These are phyloP conservation scores for Spheniscus mendiculus DNA, from an alignment of 2,113 vertebrate genomes.

Conservation along the genomic window DNA sequence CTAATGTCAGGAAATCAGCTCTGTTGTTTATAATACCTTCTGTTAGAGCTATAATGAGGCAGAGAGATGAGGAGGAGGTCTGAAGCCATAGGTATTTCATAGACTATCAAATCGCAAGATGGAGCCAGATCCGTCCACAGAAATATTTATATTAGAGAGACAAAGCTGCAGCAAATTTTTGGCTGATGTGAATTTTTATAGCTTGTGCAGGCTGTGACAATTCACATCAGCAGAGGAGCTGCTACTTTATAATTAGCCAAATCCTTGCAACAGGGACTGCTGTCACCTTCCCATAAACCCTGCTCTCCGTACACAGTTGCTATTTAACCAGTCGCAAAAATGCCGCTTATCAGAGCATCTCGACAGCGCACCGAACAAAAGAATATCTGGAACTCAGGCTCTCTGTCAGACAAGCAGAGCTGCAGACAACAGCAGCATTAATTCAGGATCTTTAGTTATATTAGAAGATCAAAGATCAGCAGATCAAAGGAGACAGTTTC, in stretches of 20 bases:
- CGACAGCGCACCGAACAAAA: not conserved
- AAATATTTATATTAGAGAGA: conserved; percentile 45
- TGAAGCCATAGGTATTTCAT: not conserved
- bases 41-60: not conserved
- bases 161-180: not conserved
- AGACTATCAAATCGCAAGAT: not conserved
- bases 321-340: not conserved
- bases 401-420: not conserved
- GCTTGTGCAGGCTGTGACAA: not conserved
- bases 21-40: not conserved
- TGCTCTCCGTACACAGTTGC: not conserved
- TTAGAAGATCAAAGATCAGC: conserved; percentile 5
- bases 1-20: not conserved
- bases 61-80: not conserved
- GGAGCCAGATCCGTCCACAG: not conserved
- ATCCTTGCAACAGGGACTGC: not conserved
- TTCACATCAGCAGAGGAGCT: conserved; percentile 6
- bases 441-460: not conserved
- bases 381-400: not conserved
- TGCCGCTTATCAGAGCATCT: not conserved
- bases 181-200: conserved; percentile 21
- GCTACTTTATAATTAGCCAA: conserved; percentile 22
- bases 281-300: not conserved
- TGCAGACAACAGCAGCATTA: not conserved
- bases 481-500: conserved; percentile 8